phyloP scores from a whole-genome alignment of 1,140 invertebrate species.

The Cydia strobilella region DNA sequence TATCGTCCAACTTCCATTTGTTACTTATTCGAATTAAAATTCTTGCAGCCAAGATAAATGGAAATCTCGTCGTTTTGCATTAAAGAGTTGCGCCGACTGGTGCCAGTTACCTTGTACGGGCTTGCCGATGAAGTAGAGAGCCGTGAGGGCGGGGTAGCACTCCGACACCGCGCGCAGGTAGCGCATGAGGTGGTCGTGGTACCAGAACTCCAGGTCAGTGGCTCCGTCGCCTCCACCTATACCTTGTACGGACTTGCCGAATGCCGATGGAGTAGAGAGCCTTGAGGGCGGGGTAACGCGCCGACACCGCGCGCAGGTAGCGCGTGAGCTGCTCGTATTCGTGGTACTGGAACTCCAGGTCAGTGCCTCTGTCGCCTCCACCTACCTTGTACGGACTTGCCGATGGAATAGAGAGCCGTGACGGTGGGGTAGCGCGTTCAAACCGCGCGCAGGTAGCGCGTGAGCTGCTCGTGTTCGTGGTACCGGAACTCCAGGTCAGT shows the following conservation, averaged over 20 bases:
- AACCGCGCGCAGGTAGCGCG: conserved; percentile 88
- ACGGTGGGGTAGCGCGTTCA: conserved; percentile 90
- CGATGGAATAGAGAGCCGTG: conserved; percentile 94
- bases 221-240: conserved; percentile 59
- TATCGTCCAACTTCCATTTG: background rate
- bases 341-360: conserved; percentile 92
- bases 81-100: conserved; percentile 3
- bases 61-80: background rate
- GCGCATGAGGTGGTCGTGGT: conserved; percentile 94
- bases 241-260: conserved; percentile 96
- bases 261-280: conserved; percentile 96
- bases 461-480: conserved; percentile 94
- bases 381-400: conserved; percentile 87
- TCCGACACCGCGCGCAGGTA: conserved; percentile 90
- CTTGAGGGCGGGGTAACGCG: conserved; percentile 90
- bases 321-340: conserved; percentile 92
- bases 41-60: conserved; percentile 13
- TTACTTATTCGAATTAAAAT: background rate
- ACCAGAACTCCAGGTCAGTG: conserved; percentile 86
- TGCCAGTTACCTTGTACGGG: conserved; percentile 82
- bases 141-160: conserved; percentile 91
- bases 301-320: conserved; percentile 88
- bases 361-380: conserved; percentile 52
- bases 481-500: conserved; percentile 88
- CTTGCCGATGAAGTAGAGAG: conserved; percentile 92